Percentiles rank a stretch among this genome's conserved stretches.
Conservation (phyloP, 23 tunicate species). For the Trididemnum nubilum region DNA sequence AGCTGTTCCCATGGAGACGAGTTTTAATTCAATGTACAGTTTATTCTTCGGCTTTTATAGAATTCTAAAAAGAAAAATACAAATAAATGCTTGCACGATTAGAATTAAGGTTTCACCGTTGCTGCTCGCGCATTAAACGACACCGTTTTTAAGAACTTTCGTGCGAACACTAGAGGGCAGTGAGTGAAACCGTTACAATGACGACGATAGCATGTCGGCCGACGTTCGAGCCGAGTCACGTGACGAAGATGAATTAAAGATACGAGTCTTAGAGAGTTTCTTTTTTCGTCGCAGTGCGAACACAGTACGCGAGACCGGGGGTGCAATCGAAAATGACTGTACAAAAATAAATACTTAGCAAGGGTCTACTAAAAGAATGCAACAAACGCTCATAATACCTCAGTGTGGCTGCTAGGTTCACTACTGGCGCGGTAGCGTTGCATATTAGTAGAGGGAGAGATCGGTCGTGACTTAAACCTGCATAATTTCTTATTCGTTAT, state of each 20-base stretch:
- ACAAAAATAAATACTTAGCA: slow-evolving; percentile 37
- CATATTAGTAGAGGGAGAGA: background rate
- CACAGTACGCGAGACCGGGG: slow-evolving; percentile 5
- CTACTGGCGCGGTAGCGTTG: background rate
- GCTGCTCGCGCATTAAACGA: background rate
- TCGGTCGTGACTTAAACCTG: too few species aligned
- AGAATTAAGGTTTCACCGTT: background rate
- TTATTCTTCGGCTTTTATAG: slow-evolving; percentile 65
- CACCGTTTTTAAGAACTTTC: background rate
- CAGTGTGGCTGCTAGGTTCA: background rate
- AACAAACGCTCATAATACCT: background rate
- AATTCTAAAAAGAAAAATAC: slow-evolving; percentile 63
- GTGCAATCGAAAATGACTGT: slow-evolving; percentile 9
- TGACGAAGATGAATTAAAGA: too few species aligned
- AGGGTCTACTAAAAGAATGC: slow-evolving; percentile 3
- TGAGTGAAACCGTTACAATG: slow-evolving; percentile 15
- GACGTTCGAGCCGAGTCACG: too few species aligned
- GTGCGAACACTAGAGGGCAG: slow-evolving; percentile 32
- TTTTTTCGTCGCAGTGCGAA: too few species aligned
- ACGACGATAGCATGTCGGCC: too few species aligned
- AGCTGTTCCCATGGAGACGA: too few species aligned
- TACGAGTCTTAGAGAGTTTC: too few species aligned
- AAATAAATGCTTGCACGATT: slow-evolving; percentile 41
- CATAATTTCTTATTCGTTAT: too few species aligned
- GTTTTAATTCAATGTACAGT: slow-evolving; percentile 51